Evolutionary conservation across 2,888 invertebrate genomes (phyloP).

Genomic region (Idaea biselata): DNA sequence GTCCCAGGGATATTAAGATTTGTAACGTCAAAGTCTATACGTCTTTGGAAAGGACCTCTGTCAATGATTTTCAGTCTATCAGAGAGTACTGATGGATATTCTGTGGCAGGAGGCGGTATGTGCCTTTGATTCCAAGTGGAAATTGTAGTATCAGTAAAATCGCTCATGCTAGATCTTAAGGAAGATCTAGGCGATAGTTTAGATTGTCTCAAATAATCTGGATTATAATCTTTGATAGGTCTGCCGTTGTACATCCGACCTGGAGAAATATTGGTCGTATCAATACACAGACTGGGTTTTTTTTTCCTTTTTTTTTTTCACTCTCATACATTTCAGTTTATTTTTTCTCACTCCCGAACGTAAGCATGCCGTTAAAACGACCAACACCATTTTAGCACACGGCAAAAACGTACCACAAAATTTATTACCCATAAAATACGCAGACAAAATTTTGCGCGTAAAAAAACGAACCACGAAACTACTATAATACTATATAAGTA

Average conservation of each 20-base stretch:
- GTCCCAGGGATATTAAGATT: constrained; percentile 53
- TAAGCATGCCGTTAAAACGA: constrained; percentile 56
- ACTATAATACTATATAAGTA: constrained; percentile 20
- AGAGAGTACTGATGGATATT: constrained; percentile 71
- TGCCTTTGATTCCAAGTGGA: constrained; percentile 74
- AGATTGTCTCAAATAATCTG: constrained; percentile 60
- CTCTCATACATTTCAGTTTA: constrained; percentile 76
- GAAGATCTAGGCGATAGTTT: constrained; percentile 71
- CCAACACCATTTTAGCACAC: constrained; percentile 67
- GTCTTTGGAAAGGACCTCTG: constrained; percentile 62
- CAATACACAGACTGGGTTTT: constrained; percentile 27
- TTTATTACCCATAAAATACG: constrained; percentile 28
- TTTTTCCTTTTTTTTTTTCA: constrained; percentile 33
- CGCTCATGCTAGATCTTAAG: constrained; percentile 71
- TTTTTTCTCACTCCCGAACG: constrained; percentile 53
- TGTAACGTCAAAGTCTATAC: constrained; percentile 66
- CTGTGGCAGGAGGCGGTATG: constrained; percentile 44
- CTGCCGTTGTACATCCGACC: constrained; percentile 68
- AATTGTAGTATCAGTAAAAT: constrained; percentile 76
- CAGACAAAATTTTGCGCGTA: constrained; percentile 33
- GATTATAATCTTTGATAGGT: constrained; percentile 74
- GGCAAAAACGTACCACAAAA: constrained; percentile 50
- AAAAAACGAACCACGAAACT: constrained; percentile 13
- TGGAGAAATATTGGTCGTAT: constrained; percentile 45
- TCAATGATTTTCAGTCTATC: constrained; percentile 64